Base-by-base conservation (phyloP, 1,140 invertebrate genomes). In the Pemphigus obesinymphae region DNA sequence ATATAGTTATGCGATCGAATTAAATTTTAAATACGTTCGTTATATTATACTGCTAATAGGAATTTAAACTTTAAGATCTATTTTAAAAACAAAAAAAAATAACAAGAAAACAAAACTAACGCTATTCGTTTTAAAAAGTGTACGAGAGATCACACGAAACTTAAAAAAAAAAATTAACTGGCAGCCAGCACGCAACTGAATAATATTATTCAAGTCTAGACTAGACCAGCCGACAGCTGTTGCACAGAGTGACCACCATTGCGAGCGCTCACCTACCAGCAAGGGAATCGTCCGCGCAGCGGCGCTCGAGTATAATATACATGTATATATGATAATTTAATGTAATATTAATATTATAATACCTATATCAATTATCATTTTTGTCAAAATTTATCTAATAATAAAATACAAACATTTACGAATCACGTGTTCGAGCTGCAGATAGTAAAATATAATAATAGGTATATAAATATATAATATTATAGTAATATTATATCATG, bases 141-240 rank as follows among this genome's bases (percentile, higher is more conserved):
- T 40, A 61, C 23, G 40, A 50, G 76, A 80, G 76, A 80, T 80
- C 76, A 80, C 76, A 45, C 76, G 76, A 80, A 80, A 80, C 34
- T 80, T 80, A 80, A 26, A 58, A 78, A 37, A 80, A 80, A 80
- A 40, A 26, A 15, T 55, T 61, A 63, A 80, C 76, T 63, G 76
- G 76, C 53, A 80, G 76, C 76, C n/a, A 80, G 76, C 76, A 80
- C 76, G 76, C 76, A 80, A 80, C 76, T 80, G 55, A 80, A 55
- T 76, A 76, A 55, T 76, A 76, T 76, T 76, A 80, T 80, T 80
- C 76, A 80, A 80, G 76, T 61, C 76, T 80, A 80, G 76, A 80
- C 76, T 80, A 80, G 55, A 80, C 76, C 55, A 80, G 76, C 26
- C 76, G 53, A 80, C 76, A 80, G 76, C 76, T 80, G 76, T 61